Evolutionary conservation across 2,888 invertebrate genomes (phyloP), one percentile per base, ranked within the genome.

Genomic region (Cryptosula pallasiana): DNA sequence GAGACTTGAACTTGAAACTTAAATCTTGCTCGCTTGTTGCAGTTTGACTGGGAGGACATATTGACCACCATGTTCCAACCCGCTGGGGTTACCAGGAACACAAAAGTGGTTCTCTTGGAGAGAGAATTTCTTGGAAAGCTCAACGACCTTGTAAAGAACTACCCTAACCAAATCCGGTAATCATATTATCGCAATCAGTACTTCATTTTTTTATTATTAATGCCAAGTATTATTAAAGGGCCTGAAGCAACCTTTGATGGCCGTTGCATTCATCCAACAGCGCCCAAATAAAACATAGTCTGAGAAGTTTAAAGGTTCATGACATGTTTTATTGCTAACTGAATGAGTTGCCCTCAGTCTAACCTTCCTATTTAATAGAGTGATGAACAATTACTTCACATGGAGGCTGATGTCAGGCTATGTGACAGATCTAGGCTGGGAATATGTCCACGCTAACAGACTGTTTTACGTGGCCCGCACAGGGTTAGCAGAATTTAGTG

Each of bases 311-410:
- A n/a, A n/a, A n/a, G n/a, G n/a, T n/a, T n/a, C n/a, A n/a, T n/a
- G n/a, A n/a, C n/a, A n/a, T n/a, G n/a, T n/a, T n/a, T n/a, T n/a
- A n/a, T n/a, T n/a, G n/a, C n/a, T n/a, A n/a, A n/a, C n/a, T n/a
- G n/a, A n/a, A n/a, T n/a, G n/a, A n/a, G n/a, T n/a, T n/a, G n/a
- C n/a, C n/a, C n/a, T n/a, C n/a, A n/a, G n/a, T n/a, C n/a, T n/a
- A n/a, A n/a, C n/a, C n/a, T n/a, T n/a, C n/a, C 5, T 45, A 45
- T 20, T 45, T 78, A 80, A 35, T 77, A 87, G 87, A 73, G 87
- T 86, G 16, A 79, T 88, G 76, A 89, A 89, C 80, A 88, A 88
- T 78, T 89, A 89, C 79, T 78, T 88, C 73, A 88, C 88, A 76
- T 89, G 89, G 89, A 86, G 87, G 34, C 80, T 89, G 55, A 87